Conservation (phyloP, 2,113 vertebrate genomes). For the Limanda limanda region DNA sequence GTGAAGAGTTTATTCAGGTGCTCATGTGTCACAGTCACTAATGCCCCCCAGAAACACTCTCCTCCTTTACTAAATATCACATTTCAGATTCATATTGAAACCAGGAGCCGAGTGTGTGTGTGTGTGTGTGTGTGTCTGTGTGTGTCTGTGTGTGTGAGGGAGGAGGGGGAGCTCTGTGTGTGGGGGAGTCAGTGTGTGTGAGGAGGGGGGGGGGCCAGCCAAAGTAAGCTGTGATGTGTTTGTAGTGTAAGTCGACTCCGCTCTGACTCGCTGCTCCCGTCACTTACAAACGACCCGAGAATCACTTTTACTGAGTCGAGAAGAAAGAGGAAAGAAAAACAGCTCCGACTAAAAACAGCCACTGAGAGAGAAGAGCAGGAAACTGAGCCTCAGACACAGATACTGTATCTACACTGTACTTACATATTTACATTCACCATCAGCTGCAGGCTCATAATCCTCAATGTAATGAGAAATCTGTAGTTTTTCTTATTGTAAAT, state of each 20-base stretch:
- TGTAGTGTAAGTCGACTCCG: constrained; percentile 65
- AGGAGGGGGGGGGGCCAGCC: not conserved
- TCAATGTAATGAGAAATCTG: too few species aligned
- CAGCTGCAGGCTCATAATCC: too few species aligned
- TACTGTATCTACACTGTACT: too few species aligned
- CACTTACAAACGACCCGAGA: constrained; percentile 42
- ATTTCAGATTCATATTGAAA: constrained; percentile 65
- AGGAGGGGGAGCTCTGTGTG: not conserved
- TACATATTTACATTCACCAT: too few species aligned
- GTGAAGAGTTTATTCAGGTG: constrained; percentile 69
- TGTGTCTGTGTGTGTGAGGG: not conserved
- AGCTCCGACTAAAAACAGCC: constrained; percentile 10
- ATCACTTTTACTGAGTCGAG: constrained; percentile 34
- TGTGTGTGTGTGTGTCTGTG: not conserved
- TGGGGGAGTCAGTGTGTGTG: not conserved
- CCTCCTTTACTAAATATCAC: constrained; percentile 53
- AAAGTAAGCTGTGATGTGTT: constrained; percentile 64
- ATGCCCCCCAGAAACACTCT: constrained; percentile 43
- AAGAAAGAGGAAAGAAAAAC: constrained; percentile 26
- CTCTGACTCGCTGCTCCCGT: constrained; percentile 26
- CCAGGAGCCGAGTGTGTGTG: not conserved
- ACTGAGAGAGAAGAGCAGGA: not conserved
- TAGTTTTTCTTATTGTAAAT: too few species aligned
- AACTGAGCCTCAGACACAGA: too few species aligned
- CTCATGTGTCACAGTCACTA: constrained; percentile 67